Conservation (phyloP, 1,140 invertebrate genomes). For the Ditylenchus dipsaci region DNA sequence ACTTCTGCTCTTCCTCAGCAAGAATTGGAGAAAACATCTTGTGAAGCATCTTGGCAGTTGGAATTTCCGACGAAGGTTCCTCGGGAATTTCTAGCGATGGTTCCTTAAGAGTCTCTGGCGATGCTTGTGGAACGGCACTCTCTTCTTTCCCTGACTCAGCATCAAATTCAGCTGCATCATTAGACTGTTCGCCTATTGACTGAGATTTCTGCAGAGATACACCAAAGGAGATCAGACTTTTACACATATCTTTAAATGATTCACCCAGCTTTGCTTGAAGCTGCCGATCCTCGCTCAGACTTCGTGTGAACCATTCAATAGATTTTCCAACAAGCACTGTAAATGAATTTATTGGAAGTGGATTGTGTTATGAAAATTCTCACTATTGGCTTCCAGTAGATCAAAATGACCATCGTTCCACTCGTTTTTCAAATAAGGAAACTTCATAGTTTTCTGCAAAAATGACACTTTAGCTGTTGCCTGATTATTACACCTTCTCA, state of each 20-base stretch:
- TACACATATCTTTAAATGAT: too few relatives aligned
- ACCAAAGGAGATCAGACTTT: not conserved
- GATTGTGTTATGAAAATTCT: too few relatives aligned
- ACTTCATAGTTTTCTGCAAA: constrained; percentile 69
- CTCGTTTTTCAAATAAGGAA: constrained; percentile 73
- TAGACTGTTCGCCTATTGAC: not conserved
- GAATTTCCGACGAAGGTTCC: too few relatives aligned
- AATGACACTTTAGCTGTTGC: too few relatives aligned
- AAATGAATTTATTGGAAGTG: too few relatives aligned
- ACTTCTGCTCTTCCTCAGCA: not conserved
- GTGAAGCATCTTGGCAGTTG: not conserved
- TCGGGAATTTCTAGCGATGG: too few relatives aligned
- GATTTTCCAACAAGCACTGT: constrained; percentile 71
- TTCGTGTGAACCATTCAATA: constrained; percentile 61
- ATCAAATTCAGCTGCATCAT: not conserved
- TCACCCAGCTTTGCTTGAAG: not conserved
- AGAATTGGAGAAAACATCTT: not conserved
- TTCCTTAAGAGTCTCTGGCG: not conserved
- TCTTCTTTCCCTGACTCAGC: not conserved
- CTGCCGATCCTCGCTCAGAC: not conserved
- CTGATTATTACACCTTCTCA: too few relatives aligned
- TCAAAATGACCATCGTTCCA: constrained; percentile 83
- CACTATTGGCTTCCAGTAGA: constrained; percentile 66
- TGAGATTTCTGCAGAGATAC: not conserved
- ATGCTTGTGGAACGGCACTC: not conserved